A percentile compares a stretch with the other conserved stretches of the same genome.
These are phyloP conservation scores for Theristicus caerulescens DNA, from an alignment of 2,113 vertebrate genomes.

Conservation along the genomic window DNA sequence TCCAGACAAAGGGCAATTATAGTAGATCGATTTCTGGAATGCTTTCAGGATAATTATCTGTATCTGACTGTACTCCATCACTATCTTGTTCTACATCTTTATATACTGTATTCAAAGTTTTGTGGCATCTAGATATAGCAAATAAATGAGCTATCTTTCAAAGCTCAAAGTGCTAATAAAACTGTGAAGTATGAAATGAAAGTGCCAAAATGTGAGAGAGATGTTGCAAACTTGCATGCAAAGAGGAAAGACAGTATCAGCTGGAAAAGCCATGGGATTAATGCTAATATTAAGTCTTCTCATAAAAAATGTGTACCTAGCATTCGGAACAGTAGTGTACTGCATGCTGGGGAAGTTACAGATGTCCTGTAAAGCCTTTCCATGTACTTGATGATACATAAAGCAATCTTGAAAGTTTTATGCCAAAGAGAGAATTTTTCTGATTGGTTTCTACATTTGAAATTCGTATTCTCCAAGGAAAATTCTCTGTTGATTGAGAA, in stretches of 20 bases:
- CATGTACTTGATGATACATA: background rate
- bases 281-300: background rate
- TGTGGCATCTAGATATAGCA: conserved; percentile 46
- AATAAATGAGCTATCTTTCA: conserved; percentile 64
- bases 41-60: conserved; percentile 34
- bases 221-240: background rate
- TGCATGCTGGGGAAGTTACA: background rate
- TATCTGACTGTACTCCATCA: conserved; percentile 24
- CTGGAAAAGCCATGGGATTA: background rate
- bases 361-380: background rate
- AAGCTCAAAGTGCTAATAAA: conserved; percentile 63
- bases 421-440: background rate
- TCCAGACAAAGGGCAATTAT: background rate
- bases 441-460: background rate
- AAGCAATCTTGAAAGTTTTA: background rate
- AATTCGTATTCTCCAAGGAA: background rate
- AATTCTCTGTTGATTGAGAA: background rate
- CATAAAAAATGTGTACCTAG: background rate
- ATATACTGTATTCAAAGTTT: background rate
- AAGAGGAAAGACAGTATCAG: background rate
- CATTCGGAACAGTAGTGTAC: background rate
- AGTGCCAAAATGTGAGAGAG: conserved; percentile 30
- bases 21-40: conserved; percentile 29
- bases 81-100: background rate
- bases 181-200: conserved; percentile 61